These are phyloP conservation scores for Crematogaster levior DNA, from an alignment of 2,888 invertebrate species.

Conservation along the genomic window DNA sequence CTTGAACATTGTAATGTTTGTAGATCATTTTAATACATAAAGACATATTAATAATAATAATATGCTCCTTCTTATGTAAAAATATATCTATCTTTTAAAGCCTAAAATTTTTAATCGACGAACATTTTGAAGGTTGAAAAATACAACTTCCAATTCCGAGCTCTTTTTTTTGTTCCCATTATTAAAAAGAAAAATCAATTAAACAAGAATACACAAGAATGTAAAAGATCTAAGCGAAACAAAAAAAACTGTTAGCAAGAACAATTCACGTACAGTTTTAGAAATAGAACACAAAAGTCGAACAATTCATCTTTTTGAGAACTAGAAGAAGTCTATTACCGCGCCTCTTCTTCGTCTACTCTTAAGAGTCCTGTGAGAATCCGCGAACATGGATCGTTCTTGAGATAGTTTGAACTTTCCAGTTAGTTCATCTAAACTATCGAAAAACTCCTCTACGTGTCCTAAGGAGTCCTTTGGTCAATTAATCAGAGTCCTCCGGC, in stretches of 20 bases:
- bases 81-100: not conserved
- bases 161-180: not conserved
- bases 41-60: no score
- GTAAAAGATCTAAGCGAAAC: not conserved
- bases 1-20: no score
- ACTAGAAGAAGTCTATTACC: conserved; percentile 22
- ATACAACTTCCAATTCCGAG: not conserved
- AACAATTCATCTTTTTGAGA: conserved; percentile 12
- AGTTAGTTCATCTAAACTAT: conserved; percentile 62
- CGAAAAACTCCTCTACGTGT: conserved; percentile 66
- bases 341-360: conserved; percentile 16
- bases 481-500: conserved; percentile 56
- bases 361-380: conserved; percentile 45
- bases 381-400: conserved; percentile 50
- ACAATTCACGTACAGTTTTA: not conserved
- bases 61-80: not conserved
- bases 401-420: conserved; percentile 53
- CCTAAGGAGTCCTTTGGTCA: conserved; percentile 64
- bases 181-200: not conserved
- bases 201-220: not conserved
- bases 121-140: not conserved
- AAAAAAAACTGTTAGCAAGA: not conserved
- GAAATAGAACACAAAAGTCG: not conserved
- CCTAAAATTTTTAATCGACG: not conserved
- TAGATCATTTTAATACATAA: no score